Percentiles rank a stretch among this genome's conserved stretches.
Evolutionary conservation across 2,113 vertebrate species (phyloP).

Genomic region (Fukomys damarensis): DNA sequence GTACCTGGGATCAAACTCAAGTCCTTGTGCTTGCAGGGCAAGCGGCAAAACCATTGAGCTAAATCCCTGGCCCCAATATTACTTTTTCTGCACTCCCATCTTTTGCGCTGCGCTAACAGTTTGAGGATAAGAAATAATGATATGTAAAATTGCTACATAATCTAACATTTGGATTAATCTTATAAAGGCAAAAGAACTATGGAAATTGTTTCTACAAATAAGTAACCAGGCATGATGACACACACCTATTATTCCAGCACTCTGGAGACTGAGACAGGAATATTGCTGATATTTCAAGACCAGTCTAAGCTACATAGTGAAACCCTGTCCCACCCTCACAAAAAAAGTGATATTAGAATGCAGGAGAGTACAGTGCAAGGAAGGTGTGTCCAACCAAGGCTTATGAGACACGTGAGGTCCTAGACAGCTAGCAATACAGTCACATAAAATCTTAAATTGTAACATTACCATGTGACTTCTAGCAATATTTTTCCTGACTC

Average conservation of each 20-base stretch:
- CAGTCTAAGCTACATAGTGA: neutral
- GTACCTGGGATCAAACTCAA: too few species aligned
- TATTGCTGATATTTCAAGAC: neutral
- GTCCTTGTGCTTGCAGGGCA: too few species aligned
- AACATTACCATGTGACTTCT: neutral
- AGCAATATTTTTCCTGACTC: neutral
- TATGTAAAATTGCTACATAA: constrained; percentile 35
- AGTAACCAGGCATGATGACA: neutral
- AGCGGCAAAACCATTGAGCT: too few species aligned
- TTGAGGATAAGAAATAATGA: constrained; percentile 37
- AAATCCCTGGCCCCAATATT: too few species aligned
- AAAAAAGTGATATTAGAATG: neutral
- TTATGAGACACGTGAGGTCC: neutral
- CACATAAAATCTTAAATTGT: neutral
- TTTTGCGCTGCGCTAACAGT: neutral
- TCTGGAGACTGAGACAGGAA: neutral
- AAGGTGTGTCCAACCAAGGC: neutral
- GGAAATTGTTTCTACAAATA: constrained; percentile 1
- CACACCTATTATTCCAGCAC: neutral
- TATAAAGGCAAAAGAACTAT: constrained; percentile 16
- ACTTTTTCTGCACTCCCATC: neutral
- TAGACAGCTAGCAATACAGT: neutral
- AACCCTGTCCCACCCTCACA: neutral
- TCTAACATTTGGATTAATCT: neutral
- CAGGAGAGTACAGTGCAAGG: neutral